Base-by-base conservation (phyloP, 2,888 invertebrate species). In the Auanema sp. region DNA sequence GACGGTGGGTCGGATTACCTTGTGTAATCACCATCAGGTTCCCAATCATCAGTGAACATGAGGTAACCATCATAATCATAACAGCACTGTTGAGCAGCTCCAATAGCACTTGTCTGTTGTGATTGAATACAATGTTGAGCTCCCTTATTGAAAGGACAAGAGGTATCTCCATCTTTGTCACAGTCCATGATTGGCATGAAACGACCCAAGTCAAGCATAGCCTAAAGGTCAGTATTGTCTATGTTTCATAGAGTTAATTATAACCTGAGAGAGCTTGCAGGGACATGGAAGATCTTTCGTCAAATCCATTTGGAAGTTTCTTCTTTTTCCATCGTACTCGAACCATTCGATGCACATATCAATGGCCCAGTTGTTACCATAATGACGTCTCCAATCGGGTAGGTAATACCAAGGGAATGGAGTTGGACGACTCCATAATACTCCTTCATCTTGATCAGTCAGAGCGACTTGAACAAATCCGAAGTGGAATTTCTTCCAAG, bases 31-130 rank as follows among this genome's bases (percentile, higher is more conserved):
- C 74, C 72, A 58, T 77, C 77, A 10, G 75, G 77, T 88, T 91
- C 91, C 81, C 93, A 92, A 85, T 97, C 97, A 79, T 93, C 93
- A 0, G 95, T 91, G 85, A 94, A 87, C 91, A 95, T 92, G 24
- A 97, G 87, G 85, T 89, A 91, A 1, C 90, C 90, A 77, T 92
- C 91, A 83, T 91, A 91, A 84, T 94, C 93, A 84, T 97, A 97
- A 84, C 97, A 97, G 80, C 97, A 97, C 84, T 95, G 93, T 83
- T 95, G 96, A 58, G 93, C 95, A 1, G 79, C 71, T 1, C 81
- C 81, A 16, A 75, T 76, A 59, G 72, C 72, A 25, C 77, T 78
- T 57, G 73, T 68, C 49, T 68, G 69, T 1, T 68, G 92, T 71
- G 92, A 92, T 82, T 91, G 89, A 33, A 96, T 93, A 83, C 97